Evolutionary conservation across 2,113 vertebrate species (phyloP).

Genomic region (Campylomormyrus tamandua): DNA sequence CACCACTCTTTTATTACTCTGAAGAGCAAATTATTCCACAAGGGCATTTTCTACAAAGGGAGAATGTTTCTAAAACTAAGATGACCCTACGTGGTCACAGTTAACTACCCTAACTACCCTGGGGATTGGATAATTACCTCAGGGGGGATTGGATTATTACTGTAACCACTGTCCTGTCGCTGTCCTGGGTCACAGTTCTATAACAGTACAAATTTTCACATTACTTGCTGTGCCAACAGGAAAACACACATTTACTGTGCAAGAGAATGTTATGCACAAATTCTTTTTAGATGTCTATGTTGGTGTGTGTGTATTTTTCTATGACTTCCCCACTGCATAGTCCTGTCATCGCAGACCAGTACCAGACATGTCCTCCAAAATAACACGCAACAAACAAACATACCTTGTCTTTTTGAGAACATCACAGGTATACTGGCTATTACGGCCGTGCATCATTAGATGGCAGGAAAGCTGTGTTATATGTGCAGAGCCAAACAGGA

Average conservation of each 20-base stretch:
- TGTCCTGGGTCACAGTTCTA: background rate
- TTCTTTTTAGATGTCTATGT: background rate
- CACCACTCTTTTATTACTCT: background rate
- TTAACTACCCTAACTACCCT: background rate
- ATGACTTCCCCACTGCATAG: background rate
- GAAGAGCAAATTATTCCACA: background rate
- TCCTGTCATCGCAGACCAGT: background rate
- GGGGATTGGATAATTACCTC: background rate
- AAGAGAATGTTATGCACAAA: background rate
- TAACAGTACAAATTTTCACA: background rate
- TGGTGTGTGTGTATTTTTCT: background rate
- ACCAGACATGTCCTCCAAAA: background rate
- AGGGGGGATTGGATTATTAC: background rate
- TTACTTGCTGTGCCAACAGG: background rate
- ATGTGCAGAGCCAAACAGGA: background rate
- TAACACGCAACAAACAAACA: background rate
- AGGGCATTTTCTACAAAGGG: background rate
- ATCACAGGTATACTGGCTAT: background rate
- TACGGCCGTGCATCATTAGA: background rate
- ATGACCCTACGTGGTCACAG: background rate
- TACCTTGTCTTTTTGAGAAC: background rate
- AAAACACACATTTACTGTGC: conserved; percentile 1
- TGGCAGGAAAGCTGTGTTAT: background rate
- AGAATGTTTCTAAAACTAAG: background rate
- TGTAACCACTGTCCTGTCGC: background rate